Evolutionary conservation across 2,113 vertebrate genomes (phyloP).

Genomic region (Phoxinus phoxinus): DNA sequence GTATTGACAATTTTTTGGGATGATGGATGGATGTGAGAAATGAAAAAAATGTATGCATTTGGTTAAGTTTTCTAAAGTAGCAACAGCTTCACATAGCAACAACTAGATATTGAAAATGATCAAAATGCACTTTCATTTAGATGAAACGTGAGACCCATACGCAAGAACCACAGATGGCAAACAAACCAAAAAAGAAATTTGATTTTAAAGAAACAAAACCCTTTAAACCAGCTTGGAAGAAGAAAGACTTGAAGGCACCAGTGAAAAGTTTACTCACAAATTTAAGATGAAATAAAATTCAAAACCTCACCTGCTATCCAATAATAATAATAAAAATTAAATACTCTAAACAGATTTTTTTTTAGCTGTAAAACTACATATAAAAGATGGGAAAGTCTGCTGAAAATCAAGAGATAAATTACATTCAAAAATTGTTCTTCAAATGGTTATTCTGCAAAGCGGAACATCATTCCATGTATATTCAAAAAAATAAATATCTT

Average conservation of each 20-base stretch:
- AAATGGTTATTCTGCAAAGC: constrained; percentile 23
- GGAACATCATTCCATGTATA: constrained; percentile 15
- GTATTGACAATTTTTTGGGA: not conserved
- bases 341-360: not conserved
- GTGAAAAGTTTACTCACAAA: constrained; percentile 49
- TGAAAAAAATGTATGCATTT: not conserved
- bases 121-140: constrained; percentile 16
- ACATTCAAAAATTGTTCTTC: constrained; percentile 33
- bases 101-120: not conserved
- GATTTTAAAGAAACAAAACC: constrained; percentile 23
- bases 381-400: not conserved
- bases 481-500: constrained; percentile 53
- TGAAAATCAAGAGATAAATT: constrained; percentile 11
- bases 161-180: constrained; percentile 1
- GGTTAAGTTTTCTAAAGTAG: not conserved
- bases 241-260: constrained; percentile 60
- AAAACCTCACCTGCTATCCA: not conserved
- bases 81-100: not conserved
- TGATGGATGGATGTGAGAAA: not conserved
- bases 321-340: not conserved
- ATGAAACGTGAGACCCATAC: constrained; percentile 1
- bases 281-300: constrained; percentile 10
- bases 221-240: constrained; percentile 47
- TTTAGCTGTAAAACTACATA: constrained; percentile 14
- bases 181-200: constrained; percentile 7